Conservation (phyloP, 2,888 invertebrate genomes). For the Poecilobothrus nobilitatus region DNA sequence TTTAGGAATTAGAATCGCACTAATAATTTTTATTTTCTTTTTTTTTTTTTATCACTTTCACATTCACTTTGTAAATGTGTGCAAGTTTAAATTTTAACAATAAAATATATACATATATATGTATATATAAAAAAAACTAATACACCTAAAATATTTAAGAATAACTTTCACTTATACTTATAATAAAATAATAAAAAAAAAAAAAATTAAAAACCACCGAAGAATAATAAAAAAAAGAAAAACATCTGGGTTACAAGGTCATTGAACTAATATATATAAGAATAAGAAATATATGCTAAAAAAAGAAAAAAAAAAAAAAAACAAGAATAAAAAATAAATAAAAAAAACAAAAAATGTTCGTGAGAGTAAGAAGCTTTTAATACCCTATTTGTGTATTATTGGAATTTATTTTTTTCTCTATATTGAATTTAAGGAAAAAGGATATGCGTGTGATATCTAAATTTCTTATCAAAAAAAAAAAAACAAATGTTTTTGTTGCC, state of each 20-base stretch:
- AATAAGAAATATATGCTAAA: neutral
- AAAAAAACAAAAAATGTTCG: too few species aligned
- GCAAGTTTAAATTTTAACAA: too few species aligned
- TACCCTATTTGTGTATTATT: too few species aligned
- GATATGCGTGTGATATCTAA: too few species aligned
- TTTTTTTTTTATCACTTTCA: neutral
- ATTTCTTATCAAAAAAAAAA: too few species aligned
- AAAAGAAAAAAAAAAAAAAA: neutral
- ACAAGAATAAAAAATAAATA: too few species aligned
- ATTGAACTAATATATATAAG: neutral
- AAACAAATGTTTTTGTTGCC: neutral
- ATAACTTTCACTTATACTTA: too few species aligned
- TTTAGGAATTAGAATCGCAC: neutral
- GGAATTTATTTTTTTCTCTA: too few species aligned
- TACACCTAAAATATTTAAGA: neutral
- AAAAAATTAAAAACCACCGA: neutral
- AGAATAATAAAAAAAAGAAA: neutral
- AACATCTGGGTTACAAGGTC: slow-evolving; percentile 6
- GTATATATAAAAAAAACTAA: neutral
- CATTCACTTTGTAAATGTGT: too few species aligned
- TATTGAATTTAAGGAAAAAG: too few species aligned
- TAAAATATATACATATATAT: neutral
- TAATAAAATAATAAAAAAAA: neutral
- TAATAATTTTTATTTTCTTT: neutral
- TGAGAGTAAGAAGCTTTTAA: too few species aligned